Conservation (phyloP, 1,140 invertebrate species). For the Philotrypesis tridentata region DNA sequence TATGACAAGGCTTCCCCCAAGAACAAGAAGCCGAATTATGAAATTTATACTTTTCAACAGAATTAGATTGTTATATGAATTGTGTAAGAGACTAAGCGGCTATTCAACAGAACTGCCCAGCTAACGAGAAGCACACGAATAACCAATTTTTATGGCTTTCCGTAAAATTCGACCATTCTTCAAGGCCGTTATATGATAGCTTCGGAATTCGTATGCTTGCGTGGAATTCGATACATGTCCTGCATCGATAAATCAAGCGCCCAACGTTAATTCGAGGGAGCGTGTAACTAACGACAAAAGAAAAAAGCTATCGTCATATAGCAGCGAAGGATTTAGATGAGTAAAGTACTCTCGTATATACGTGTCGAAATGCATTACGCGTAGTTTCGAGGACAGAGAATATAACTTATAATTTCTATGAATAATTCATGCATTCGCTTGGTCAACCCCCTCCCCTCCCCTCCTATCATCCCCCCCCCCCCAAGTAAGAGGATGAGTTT, state of each 20-base stretch:
- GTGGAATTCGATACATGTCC: background rate
- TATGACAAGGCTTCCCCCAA: too few relatives aligned
- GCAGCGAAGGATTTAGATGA: background rate
- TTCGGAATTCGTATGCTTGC: background rate
- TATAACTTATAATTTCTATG: background rate
- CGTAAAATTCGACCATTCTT: too few relatives aligned
- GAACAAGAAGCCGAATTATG: too few relatives aligned
- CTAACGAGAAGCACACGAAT: too few relatives aligned
- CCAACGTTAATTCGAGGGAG: background rate
- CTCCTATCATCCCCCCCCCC: background rate
- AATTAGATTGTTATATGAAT: too few relatives aligned
- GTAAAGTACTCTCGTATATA: background rate
- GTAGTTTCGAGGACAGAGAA: background rate
- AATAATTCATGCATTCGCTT: slow-evolving; percentile 5
- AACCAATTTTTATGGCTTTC: background rate
- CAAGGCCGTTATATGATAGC: too few relatives aligned
- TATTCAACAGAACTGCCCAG: too few relatives aligned
- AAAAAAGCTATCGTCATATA: background rate
- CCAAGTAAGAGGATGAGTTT: background rate
- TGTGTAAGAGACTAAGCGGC: too few relatives aligned
- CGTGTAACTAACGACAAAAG: background rate
- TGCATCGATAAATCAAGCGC: background rate
- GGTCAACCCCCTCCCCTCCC: background rate
- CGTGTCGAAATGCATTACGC: background rate
- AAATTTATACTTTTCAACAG: too few relatives aligned